These are phyloP conservation scores for Cristatella mucedo DNA, from an alignment of 2,888 invertebrate species.

Conservation along the genomic window DNA sequence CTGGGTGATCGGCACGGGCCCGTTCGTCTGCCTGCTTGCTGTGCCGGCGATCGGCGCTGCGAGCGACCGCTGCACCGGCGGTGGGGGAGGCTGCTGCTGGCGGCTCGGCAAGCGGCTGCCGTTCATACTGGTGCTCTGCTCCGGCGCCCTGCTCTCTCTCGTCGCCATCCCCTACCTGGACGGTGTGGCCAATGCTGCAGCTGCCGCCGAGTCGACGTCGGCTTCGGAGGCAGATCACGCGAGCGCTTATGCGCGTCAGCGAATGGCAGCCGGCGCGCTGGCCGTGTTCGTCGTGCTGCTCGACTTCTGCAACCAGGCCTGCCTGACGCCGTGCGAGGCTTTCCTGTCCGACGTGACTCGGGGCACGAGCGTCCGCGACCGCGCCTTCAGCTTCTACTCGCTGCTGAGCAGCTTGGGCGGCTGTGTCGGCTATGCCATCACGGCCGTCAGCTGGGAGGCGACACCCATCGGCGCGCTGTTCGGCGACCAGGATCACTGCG, in stretches of 20 bases:
- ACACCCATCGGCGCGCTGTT: constrained; percentile 48
- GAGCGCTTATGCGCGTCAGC: constrained; percentile 17
- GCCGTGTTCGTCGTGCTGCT: constrained; percentile 67
- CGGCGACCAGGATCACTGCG: constrained; percentile 72
- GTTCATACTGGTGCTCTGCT: constrained; percentile 37
- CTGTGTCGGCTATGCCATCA: constrained; percentile 67
- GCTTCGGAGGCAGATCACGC: constrained; percentile 26
- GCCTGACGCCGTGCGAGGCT: constrained; percentile 82
- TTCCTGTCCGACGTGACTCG: constrained; percentile 78
- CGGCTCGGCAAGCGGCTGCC: constrained; percentile 38
- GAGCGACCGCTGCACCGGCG: constrained; percentile 24
- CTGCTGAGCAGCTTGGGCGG: constrained; percentile 91
- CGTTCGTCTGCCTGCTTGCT: constrained; percentile 36
- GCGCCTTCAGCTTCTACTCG: constrained; percentile 80
- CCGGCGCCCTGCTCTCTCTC: constrained; percentile 34
- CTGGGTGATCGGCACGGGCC: constrained; percentile 39
- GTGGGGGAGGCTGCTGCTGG: constrained; percentile 21
- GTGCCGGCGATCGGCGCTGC: constrained; percentile 39
- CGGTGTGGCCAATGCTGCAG: not conserved
- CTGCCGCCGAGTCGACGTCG: too few species aligned
- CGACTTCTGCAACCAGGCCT: constrained; percentile 88
- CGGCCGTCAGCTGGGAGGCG: constrained; percentile 69
- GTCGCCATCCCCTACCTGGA: constrained; percentile 34
- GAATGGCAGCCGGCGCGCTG: constrained; percentile 17
- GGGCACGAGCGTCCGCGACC: constrained; percentile 74